Conservation (phyloP, 2,888 invertebrate genomes). For the Caenorhabditis sinica region DNA sequence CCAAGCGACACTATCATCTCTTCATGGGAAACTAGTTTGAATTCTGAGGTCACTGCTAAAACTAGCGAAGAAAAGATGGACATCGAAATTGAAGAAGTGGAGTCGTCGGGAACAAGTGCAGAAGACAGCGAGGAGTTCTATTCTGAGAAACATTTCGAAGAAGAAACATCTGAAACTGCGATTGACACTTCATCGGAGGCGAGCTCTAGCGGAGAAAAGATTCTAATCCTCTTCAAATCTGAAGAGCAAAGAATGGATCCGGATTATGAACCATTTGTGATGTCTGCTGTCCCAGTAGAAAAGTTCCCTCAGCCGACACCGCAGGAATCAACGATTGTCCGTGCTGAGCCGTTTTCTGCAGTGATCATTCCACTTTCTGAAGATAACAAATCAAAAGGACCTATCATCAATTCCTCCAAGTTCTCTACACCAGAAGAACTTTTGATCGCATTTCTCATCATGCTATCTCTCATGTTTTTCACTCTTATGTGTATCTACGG, state of each 20-base stretch:
- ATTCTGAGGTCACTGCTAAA: constrained; percentile 8
- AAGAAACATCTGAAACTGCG: neutral
- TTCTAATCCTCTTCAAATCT: constrained; percentile 5
- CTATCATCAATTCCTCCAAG: neutral
- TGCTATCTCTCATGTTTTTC: constrained; percentile 30
- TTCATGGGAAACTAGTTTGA: neutral
- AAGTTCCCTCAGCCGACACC: neutral
- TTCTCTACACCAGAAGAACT: constrained; percentile 21
- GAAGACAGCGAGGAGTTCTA: neutral
- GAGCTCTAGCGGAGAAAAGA: neutral
- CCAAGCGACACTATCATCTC: neutral
- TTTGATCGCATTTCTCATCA: constrained; percentile 38
- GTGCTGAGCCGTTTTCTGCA: constrained; percentile 35
- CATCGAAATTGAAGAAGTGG: constrained; percentile 9
- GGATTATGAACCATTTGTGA: constrained; percentile 18
- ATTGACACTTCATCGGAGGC: neutral
- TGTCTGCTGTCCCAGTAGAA: constrained; percentile 13
- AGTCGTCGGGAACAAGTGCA: neutral
- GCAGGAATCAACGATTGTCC: constrained; percentile 28
- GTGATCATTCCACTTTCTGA: constrained; percentile 43
- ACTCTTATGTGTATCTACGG: constrained; percentile 37
- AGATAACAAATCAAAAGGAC: neutral
- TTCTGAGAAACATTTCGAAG: neutral
- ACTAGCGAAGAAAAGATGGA: constrained; percentile 3
- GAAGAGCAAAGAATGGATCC: neutral